These are phyloP conservation scores for Cecropterus lyciades DNA, from an alignment of 1,140 invertebrate species.

Conservation along the genomic window DNA sequence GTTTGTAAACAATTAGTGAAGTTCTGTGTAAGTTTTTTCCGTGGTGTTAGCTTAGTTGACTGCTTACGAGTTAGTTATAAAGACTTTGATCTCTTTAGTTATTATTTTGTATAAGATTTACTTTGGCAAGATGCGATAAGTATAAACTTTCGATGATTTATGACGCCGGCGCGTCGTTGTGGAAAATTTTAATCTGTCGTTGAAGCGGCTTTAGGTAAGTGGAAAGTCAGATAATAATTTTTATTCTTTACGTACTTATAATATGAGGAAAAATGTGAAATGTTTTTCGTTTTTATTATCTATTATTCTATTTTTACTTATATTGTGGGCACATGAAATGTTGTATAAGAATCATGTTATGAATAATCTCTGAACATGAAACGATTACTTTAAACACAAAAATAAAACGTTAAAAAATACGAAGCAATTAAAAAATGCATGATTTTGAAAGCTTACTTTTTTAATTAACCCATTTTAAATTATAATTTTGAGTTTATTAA, in stretches of 20 bases:
- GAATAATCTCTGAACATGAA: no score
- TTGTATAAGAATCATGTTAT: no score
- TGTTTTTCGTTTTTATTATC: neutral
- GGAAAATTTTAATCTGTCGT: constrained; percentile 44
- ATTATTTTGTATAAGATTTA: constrained; percentile 33
- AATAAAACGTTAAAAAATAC: no score
- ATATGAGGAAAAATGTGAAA: neutral
- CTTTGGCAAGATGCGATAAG: constrained; percentile 40
- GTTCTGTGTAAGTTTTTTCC: constrained; percentile 23
- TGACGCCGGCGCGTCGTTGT: constrained; percentile 32
- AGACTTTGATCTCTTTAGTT: constrained; percentile 22
- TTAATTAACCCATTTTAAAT: no score
- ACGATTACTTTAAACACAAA: no score
- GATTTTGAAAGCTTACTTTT: no score
- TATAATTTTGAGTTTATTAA: no score
- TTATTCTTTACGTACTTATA: neutral
- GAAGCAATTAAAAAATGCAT: no score
- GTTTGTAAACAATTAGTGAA: constrained; percentile 28
- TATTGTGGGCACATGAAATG: no score
- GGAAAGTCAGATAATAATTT: constrained; percentile 3
- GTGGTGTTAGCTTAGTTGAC: constrained; percentile 15
- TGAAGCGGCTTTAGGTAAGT: constrained; percentile 43
- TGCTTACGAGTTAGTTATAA: neutral
- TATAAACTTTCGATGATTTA: constrained; percentile 46
- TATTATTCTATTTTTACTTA: neutral